Evolutionary conservation across 2,113 vertebrate genomes (phyloP).

Genomic region (Peromyscus californicus): DNA sequence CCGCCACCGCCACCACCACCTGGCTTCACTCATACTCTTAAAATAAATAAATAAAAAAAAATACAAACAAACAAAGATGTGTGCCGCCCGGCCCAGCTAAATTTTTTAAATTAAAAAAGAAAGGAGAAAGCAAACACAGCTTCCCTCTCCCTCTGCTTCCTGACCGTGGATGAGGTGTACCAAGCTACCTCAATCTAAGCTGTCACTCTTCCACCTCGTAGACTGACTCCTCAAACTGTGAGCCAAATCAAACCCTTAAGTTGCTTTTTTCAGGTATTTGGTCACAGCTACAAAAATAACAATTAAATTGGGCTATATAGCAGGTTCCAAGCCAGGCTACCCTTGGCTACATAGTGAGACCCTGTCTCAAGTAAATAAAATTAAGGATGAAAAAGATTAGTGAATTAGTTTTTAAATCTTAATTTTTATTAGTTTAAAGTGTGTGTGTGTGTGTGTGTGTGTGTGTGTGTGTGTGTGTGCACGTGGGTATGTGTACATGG

Average conservation of each 20-base stretch:
- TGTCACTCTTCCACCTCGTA: neutral
- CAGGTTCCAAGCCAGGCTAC: neutral
- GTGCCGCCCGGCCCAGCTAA: neutral
- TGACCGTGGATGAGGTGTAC: neutral
- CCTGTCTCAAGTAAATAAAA: neutral
- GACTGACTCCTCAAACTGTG: neutral
- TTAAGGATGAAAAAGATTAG: neutral
- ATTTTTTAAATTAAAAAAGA: neutral
- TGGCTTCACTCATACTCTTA: too few species aligned
- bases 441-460: too few species aligned
- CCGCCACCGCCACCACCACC: too few species aligned
- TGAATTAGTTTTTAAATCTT: neutral
- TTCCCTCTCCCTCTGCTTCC: neutral
- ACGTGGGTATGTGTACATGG: neutral
- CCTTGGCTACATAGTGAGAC: neutral
- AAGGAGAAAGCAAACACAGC: neutral
- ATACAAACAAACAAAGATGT: neutral
- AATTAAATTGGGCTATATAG: neutral
- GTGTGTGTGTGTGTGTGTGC: too few species aligned
- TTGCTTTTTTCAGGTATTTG: neutral
- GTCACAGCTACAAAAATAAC: neutral
- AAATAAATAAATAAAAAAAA: neutral
- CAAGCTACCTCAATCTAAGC: neutral
- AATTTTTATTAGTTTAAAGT: neutral
- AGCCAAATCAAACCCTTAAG: neutral